Base-by-base conservation (phyloP, 1,140 invertebrate genomes). In the Drosophila pectinifera region DNA sequence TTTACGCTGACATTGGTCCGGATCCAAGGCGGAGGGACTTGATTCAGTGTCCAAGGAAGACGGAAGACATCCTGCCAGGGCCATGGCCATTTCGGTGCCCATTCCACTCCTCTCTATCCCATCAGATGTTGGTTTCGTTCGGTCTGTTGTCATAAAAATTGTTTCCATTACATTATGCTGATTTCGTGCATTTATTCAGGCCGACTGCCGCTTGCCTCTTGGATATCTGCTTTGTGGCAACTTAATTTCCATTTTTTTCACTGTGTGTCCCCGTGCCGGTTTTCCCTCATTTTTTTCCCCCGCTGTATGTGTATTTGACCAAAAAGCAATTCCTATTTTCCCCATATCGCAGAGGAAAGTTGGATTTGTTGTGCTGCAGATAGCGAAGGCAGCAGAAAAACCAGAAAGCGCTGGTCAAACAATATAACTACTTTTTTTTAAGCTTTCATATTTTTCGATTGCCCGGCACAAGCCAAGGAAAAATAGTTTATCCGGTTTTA, bases 101-200 rank as follows among this genome's bases (percentile, higher is more conserved):
- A 48, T 14, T 6, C 59, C 36, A 31, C 11, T 13, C 26, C 61
- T 22, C 26, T n/a, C 28, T 18, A 63, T 36, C 59, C 64, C 64
- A 53, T 65, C 45, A 24, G 42, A 42, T 54, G 65, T 72, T 43
- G 57, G 65, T 61, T 70, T 77, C 54, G 41, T 76, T 77, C 43
- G 67, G 76, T 78, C 76, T 72, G 73, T 88, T 80, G 80, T 89
- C 84, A 84, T 84, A 88, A 84, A 88, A 89, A 88, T 89, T 89
- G 84, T 89, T 89, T 89, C 84, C 84, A 89, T 89, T 89, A 89
- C 85, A 89, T 89, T 89, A 89, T 89, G 84, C 84, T 89, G 84
- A 89, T 89, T 89, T 89, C 38, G 84, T 80, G 76, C 84, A 89
- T 89, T 89, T 89, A 90, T 89, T 80, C 78, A 80, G 75, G 85